Evolutionary conservation across 1,140 invertebrate species (phyloP).

Genomic region (Saccostrea echinata): DNA sequence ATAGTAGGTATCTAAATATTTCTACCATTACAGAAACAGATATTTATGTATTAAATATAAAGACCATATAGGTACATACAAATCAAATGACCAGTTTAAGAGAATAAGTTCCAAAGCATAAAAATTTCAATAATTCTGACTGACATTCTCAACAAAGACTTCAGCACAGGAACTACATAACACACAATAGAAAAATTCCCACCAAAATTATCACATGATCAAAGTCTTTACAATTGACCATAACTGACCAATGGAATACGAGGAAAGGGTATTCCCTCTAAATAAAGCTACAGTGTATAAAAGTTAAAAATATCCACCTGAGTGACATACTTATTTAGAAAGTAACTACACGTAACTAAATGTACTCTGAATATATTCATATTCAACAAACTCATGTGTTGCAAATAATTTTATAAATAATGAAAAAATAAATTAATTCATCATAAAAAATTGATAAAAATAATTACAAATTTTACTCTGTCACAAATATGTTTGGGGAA

Average conservation of each 20-base stretch:
- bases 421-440: neutral
- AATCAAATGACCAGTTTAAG: too few relatives aligned
- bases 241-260: neutral
- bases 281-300: neutral
- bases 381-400: neutral
- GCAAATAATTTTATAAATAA: neutral
- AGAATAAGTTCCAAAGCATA: too few relatives aligned
- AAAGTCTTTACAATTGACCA: neutral
- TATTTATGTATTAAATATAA: neutral
- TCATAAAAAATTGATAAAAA: neutral
- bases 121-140: too few relatives aligned
- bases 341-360: neutral
- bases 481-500: too few relatives aligned
- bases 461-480: conserved; percentile 25
- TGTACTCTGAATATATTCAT: neutral
- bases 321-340: too few relatives aligned
- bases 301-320: neutral
- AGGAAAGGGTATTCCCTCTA: neutral
- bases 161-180: neutral
- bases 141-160: neutral
- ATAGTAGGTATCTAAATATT: too few relatives aligned
- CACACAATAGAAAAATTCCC: neutral
- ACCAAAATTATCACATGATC: neutral
- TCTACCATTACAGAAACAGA: neutral
- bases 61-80: neutral